Base-by-base conservation (phyloP, 2,888 invertebrate species). In the Colletes collaris region DNA sequence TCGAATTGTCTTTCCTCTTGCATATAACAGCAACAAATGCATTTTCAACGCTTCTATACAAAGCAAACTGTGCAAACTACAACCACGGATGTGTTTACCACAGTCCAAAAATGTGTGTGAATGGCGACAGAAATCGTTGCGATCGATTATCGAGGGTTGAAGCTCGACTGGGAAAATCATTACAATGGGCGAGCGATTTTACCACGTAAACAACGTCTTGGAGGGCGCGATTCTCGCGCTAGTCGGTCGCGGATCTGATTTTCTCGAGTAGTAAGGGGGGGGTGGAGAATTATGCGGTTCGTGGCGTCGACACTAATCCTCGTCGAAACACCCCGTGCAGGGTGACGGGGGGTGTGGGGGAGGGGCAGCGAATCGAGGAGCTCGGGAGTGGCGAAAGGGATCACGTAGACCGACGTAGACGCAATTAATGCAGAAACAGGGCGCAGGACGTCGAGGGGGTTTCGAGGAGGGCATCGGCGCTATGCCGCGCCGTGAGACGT, bases 391-490 rank as follows among this genome's bases (percentile, higher is more conserved):
- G 58, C 19, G 53, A 64, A 35, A 56, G 62, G 72, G 64, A 8
- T 44, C 62, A 65, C 76, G 53, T 72, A 76, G 81, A 79, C 59
- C 65, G 79, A 77, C 86, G 86, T 86, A 86, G 86, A 87, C 86
- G 87, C 87, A 87, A 87, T 87, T 87, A 87, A 87, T 87, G 83
- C 84, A 69, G 84, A 86, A 85, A 84, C 79, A 60, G 46, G 63
- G 75, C 68, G 66, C 63, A 72, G 67, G 71, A 76, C 83, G 85
- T 52, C 64, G 80, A 44, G 85, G 75, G 86, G 62, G 73, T 58
- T 84, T 85, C 84, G 83, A 78, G 84, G 78, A 81, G 86, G 82
- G 84, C 86, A 86, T 86, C 87, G 76, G 49, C 27, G 35, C 46
- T 19, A 58, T 35, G 68, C 76, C 59, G 78, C 67, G 81, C 74